phyloP scores from a whole-genome alignment of 2,888 invertebrate genomes.

The Timandra comae region DNA sequence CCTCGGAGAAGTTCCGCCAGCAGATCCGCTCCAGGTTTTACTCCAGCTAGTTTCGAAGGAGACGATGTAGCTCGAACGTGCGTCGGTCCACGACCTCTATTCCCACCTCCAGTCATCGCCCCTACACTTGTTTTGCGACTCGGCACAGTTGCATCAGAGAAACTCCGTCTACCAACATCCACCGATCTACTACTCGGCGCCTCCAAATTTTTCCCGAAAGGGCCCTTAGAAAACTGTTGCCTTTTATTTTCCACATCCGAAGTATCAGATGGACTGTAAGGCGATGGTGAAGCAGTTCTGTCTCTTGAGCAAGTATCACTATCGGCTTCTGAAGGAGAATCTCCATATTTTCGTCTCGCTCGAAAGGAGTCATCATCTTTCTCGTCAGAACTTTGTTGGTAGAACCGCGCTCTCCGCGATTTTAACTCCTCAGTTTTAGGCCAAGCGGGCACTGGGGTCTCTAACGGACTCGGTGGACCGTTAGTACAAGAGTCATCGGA shows the following conservation, averaged over 20 bases:
- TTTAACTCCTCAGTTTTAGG: constrained; percentile 60
- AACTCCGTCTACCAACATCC: constrained; percentile 71
- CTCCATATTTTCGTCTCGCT: constrained; percentile 64
- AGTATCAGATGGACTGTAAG: constrained; percentile 80
- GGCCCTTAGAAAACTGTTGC: constrained; percentile 80
- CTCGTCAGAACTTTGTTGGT: constrained; percentile 85
- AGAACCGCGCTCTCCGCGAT: constrained; percentile 72
- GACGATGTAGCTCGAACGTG: constrained; percentile 88
- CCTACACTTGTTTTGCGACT: constrained; percentile 79
- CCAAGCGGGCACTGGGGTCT: constrained; percentile 59
- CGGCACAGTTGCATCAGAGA: constrained; percentile 70
- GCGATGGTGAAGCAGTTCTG: constrained; percentile 77
- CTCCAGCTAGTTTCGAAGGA: constrained; percentile 84
- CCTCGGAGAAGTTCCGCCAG: constrained; percentile 86
- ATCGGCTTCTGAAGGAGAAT: constrained; percentile 85
- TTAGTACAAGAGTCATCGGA: constrained; percentile 65
- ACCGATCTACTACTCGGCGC: constrained; percentile 71
- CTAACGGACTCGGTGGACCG: constrained; percentile 66
- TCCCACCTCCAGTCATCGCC: constrained; percentile 50
- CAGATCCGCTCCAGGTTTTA: constrained; percentile 75
- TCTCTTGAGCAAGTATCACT: constrained; percentile 78
- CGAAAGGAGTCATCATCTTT: constrained; percentile 77
- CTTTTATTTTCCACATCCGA: constrained; percentile 66
- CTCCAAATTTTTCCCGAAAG: constrained; percentile 73
- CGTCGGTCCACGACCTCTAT: constrained; percentile 67